Conservation (phyloP, 2,797 vertebrate species). For the Chromobotia macracanthus region DNA sequence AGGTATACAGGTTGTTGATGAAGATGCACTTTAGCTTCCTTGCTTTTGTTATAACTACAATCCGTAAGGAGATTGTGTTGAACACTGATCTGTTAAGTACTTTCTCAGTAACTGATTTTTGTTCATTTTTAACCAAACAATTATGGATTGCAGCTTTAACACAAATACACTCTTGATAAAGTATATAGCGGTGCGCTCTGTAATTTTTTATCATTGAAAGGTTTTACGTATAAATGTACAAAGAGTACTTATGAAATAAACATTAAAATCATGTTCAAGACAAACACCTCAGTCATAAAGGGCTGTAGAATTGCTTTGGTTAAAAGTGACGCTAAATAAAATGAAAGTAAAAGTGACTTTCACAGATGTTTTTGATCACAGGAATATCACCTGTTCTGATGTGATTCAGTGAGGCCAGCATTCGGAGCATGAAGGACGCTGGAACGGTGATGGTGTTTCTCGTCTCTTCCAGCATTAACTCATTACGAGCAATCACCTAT, state of each 20-base stretch:
- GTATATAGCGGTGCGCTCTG: no score
- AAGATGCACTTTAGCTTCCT: not conserved
- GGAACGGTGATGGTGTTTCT: conserved; percentile 99
- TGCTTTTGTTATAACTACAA: not conserved
- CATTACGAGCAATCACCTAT: conserved; percentile 96
- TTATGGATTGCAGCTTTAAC: not conserved
- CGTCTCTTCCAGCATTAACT: conserved; percentile 97
- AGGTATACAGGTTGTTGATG: not conserved
- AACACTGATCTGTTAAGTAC: no score
- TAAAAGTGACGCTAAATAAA: not conserved
- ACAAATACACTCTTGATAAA: not conserved
- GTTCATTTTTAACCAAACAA: no score
- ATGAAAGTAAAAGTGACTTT: not conserved
- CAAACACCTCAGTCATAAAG: not conserved
- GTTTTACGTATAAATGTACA: no score
- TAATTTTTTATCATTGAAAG: no score
- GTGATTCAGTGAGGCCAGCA: conserved; percentile 96
- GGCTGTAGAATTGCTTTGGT: not conserved
- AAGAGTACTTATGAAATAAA: no score
- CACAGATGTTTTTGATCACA: not conserved
- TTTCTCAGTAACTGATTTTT: no score
- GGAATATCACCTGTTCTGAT: conserved; percentile 82
- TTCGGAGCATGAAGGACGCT: conserved; percentile 97
- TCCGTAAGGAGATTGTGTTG: no score
- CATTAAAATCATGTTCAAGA: not conserved